Conservation (phyloP, 2,113 vertebrate species). For the Microcebus ravelobensis region DNA sequence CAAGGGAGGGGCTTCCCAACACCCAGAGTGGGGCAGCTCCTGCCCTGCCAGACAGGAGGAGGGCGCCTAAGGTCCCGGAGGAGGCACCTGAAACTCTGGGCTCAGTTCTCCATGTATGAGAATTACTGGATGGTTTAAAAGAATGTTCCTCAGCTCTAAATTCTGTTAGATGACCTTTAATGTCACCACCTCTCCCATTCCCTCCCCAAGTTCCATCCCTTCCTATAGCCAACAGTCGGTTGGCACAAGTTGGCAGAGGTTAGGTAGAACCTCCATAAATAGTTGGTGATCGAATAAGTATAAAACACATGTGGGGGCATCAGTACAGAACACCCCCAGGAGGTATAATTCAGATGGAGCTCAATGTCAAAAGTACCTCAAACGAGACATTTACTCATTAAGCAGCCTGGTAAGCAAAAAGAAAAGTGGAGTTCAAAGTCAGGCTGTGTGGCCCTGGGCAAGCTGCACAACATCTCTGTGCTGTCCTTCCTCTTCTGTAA, state of each 20-base stretch:
- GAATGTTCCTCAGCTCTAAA: neutral
- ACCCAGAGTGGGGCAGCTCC: accelerated
- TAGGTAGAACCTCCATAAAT: neutral
- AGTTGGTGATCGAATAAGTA: neutral
- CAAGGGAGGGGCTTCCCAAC: neutral
- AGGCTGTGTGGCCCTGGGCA: neutral
- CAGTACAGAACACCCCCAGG: neutral
- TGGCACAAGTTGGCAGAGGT: neutral
- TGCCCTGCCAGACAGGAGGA: neutral
- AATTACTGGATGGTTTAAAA: neutral
- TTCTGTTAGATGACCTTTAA: neutral
- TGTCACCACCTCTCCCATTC: neutral
- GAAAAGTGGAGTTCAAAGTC: neutral
- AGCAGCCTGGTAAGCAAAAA: neutral
- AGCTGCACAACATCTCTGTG: neutral
- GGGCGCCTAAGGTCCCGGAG: too few species aligned
- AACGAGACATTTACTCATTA: neutral
- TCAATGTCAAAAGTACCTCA: neutral
- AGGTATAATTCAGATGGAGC: neutral
- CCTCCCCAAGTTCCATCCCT: too few species aligned
- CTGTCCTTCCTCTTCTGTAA: neutral
- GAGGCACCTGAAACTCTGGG: neutral
- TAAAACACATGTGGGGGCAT: neutral
- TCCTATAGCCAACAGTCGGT: neutral
- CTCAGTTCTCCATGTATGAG: neutral